Conservation (phyloP, 2,888 invertebrate species). For the Drosophila kambysellisi region DNA sequence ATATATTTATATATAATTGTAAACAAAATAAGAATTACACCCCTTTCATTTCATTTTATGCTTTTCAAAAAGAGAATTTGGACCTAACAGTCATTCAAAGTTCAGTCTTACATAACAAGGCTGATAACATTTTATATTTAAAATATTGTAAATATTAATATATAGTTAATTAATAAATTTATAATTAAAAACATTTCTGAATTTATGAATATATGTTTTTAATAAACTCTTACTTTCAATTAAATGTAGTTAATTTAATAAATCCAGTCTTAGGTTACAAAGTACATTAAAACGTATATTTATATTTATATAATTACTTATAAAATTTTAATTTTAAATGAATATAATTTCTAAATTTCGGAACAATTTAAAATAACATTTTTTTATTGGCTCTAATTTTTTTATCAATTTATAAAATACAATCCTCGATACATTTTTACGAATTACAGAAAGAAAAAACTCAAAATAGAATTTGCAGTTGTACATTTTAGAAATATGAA, state of each 20-base stretch:
- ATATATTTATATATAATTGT: neutral
- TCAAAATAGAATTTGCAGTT: no score
- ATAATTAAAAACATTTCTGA: neutral
- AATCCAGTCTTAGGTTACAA: neutral
- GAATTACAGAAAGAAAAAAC: neutral
- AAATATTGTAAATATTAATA: neutral
- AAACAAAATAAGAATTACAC: neutral
- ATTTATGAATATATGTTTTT: neutral
- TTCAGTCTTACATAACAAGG: neutral
- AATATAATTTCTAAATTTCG: neutral
- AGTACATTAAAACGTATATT: neutral
- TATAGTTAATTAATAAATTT: neutral
- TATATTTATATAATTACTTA: neutral
- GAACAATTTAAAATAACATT: neutral
- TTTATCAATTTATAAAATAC: neutral
- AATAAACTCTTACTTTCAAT: neutral
- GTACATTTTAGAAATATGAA: neutral
- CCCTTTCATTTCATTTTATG: neutral
- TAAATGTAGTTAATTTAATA: neutral
- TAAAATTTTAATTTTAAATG: neutral
- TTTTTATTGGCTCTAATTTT: neutral
- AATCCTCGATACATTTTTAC: neutral
- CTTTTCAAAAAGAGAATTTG: neutral
- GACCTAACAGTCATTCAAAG: neutral
- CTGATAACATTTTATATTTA: neutral